Percentiles rank a stretch among this genome's conserved stretches.
These are phyloP conservation scores for Whitmania pigra DNA, from an alignment of 1,140 invertebrate genomes.

Conservation along the genomic window DNA sequence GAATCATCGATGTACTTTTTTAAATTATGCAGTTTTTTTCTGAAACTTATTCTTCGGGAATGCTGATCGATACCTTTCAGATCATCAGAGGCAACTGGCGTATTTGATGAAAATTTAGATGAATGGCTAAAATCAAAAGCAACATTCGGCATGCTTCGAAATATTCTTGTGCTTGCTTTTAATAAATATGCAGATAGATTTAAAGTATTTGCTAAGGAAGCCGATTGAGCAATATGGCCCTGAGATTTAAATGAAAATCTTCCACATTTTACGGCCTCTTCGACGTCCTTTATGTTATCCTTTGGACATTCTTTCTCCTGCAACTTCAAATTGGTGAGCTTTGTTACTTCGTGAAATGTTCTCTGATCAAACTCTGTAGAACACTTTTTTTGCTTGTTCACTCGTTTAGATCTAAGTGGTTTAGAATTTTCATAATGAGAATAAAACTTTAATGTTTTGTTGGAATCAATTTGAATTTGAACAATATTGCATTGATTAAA, in stretches of 20 bases:
- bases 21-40: slow-evolving; percentile 12
- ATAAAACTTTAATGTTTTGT: slow-evolving; percentile 7
- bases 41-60: slow-evolving; percentile 1
- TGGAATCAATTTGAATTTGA: neutral
- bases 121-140: neutral
- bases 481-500: neutral
- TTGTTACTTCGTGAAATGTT: neutral
- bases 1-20: slow-evolving; percentile 7
- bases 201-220: neutral
- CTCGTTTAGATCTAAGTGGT: neutral
- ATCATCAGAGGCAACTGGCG: neutral
- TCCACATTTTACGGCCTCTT: neutral
- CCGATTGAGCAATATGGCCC: neutral
- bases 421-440: neutral
- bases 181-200: neutral
- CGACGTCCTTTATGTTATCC: neutral
- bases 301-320: neutral
- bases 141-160: neutral
- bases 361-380: neutral
- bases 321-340: neutral
- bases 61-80: neutral
- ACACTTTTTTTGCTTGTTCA: neutral
- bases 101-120: neutral
- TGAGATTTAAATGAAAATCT: neutral
- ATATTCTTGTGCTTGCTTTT: neutral